These are phyloP conservation scores for Cryptocheilus praepositus DNA, from an alignment of 2,888 invertebrate species.

Conservation along the genomic window DNA sequence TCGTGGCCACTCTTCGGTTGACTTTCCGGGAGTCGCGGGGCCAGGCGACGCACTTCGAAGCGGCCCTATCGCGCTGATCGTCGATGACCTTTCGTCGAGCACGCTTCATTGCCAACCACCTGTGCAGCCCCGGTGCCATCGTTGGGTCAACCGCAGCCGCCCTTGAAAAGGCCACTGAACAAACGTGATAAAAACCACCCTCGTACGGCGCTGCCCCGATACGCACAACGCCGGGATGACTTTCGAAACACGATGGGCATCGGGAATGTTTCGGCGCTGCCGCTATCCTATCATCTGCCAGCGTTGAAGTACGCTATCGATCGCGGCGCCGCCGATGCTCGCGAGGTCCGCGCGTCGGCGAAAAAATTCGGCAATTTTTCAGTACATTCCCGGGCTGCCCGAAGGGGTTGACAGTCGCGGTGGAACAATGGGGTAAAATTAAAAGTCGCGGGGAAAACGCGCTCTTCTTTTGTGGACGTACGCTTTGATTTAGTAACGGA, in stretches of 20 bases:
- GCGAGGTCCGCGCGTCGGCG: background rate
- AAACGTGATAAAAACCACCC: too few relatives aligned
- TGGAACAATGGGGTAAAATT: slow-evolving; percentile 18
- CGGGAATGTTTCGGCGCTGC: too few relatives aligned
- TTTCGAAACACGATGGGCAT: background rate
- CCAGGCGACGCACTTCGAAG: background rate
- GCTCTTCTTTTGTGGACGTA: slow-evolving; percentile 3
- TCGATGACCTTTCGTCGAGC: slow-evolving; percentile 1
- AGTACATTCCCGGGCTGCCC: background rate
- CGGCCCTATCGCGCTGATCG: background rate
- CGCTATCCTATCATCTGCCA: too few relatives aligned
- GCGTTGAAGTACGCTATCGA: too few relatives aligned
- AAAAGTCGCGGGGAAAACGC: slow-evolving; percentile 27
- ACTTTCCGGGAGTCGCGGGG: slow-evolving; percentile 15
- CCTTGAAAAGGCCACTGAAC: too few relatives aligned
- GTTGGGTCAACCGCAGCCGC: too few relatives aligned
- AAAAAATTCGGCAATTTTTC: slow-evolving; percentile 3
- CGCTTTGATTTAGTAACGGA: slow-evolving; percentile 27
- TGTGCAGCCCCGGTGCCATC: background rate
- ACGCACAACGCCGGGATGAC: background rate
- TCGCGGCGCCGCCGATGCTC: too few relatives aligned
- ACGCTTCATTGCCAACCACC: slow-evolving; percentile 6
- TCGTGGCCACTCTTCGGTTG: slow-evolving; percentile 39
- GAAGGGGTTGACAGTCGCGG: slow-evolving; percentile 9
- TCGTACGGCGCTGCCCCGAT: background rate